Base-by-base conservation (phyloP, 2,113 vertebrate species). In the Protobothrops mucrosquamatus region DNA sequence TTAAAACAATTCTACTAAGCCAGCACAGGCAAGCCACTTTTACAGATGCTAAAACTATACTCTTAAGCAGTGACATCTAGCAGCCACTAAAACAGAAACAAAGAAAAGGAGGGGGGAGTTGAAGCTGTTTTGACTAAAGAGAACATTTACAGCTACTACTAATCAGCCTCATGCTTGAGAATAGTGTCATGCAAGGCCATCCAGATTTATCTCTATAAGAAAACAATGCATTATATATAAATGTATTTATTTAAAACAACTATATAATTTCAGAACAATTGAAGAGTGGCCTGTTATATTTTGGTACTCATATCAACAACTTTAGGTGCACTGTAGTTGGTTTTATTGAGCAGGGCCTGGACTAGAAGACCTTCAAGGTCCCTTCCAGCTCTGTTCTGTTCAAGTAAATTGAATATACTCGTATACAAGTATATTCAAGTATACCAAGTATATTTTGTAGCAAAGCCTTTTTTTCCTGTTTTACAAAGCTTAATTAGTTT, bases 241-340 rank as follows among this genome's bases (percentile, higher is more conserved):
- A 46, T 43, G 52, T 64, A 64, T 90, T 64, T 90, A 64, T 52
- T 52, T 85, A 52, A 74, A 51, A 52, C 51, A 23, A 5, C 6
- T 69, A 10, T 52, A 91, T 55, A 14, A 55, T 91, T 91, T 14
- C 64, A 85, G n/a, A 24, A 24, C 10, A 39, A 34, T 12, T 59
- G 39, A 23, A 24, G 91, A 91, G 7, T 55, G 23, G 39, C 90
- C 94, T 9, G 74, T 92, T 10, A 54, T 91, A 89, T 89, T 91
- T 81, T 4, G 91, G 46, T 87, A 89, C 34, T 46, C 92, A 87
- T 48, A 91, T 95, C 93, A 91, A 56, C 91, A 92, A 43, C 93
- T 74, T 91, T 91, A 55, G 3, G 8, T 86, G 39, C 10, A 20
- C 9, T 51, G 7, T 29, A 87, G 55, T 9, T 48, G 43, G 15